Evolutionary conservation across 2,113 vertebrate genomes (phyloP), one percentile per base, ranked within the genome.

Genomic region (Hydropotes inermis): DNA sequence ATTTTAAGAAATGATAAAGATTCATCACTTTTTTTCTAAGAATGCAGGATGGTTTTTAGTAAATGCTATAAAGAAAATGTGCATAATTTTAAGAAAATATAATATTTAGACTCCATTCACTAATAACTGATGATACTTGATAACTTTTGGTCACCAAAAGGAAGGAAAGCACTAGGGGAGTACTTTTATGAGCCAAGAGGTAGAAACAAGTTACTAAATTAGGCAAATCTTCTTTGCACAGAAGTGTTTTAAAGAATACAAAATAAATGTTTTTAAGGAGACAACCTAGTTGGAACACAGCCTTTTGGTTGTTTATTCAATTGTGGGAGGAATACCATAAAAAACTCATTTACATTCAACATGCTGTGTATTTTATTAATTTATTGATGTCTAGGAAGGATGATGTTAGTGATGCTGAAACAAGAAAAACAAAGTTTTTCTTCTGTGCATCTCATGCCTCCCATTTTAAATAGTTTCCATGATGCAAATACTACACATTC

Each of bases 1-100:
- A 52, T 86, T 58, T 95, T 52, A 93, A 96, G 78, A 93, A 95
- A 58, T 21, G 89, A 67, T 85, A 70, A 88, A 88, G 52, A 64
- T 47, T 87, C n/a, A 74, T 15, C 78, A 7, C 61, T 92, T 93
- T 17, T 33, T 89, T 52, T 39, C 45, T 81, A 47, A 87, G 30
- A 95, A 95, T 0, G 12, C 21, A 92, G 43, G 79, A 45, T 64
- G 16, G 28, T 52, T 94, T 87, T 88, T 82, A 87, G 61, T 39
- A 92, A 92, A 92, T 5, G 27, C 17, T 67, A 14, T 81, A 54
- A 64, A 94, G n/a, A 74, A 92, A 86, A 90, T 15, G 3, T 45
- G 3, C 23, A 88, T 47, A n/a, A 25, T 91, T 89, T 91, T 23
- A 70, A 74, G 70, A 84, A 91, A 90, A 27, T 21, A 84, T 7